These are phyloP conservation scores for Tetramorium alpestre DNA, from an alignment of 1,140 invertebrate species.

Conservation along the genomic window DNA sequence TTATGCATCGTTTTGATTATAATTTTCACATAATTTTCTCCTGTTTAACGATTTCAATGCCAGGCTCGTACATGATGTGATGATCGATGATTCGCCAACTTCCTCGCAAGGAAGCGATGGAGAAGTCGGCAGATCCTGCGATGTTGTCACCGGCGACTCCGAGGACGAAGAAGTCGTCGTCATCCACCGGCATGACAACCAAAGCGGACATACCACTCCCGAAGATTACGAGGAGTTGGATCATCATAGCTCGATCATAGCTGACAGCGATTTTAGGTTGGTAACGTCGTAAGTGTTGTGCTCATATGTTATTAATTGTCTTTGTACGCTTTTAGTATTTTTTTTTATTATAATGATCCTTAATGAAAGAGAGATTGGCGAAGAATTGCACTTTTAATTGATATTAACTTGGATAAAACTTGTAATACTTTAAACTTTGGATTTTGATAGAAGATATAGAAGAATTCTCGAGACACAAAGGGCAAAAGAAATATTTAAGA, in stretches of 20 bases:
- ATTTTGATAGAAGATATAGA: not conserved
- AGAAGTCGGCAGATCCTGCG: slow-evolving; percentile 78
- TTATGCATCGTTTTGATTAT: not conserved
- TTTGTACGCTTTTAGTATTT: not conserved
- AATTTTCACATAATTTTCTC: not conserved
- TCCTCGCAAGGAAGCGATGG: slow-evolving; percentile 90
- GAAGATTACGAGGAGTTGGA: slow-evolving; percentile 83
- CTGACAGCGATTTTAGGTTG: slow-evolving; percentile 84
- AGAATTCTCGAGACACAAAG: not conserved
- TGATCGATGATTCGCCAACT: slow-evolving; percentile 90
- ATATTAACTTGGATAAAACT: not conserved
- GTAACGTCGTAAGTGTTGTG: slow-evolving; percentile 73
- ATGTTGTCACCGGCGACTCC: slow-evolving; percentile 72
- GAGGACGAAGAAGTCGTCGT: slow-evolving; percentile 83
- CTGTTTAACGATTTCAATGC: not conserved
- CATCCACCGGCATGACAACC: slow-evolving; percentile 80
- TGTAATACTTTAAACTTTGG: not conserved
- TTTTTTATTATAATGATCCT: not conserved
- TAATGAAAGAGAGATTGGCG: not conserved
- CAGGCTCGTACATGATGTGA: slow-evolving; percentile 92
- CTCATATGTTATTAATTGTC: slow-evolving; percentile 3
- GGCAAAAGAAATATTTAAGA: not conserved
- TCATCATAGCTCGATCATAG: slow-evolving; percentile 82
- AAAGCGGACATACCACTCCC: slow-evolving; percentile 82
- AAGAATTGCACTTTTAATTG: not conserved